A percentile compares a stretch with the other conserved stretches of the same genome.
Conservation (phyloP, 2,797 vertebrate genomes). For the Acridotheres tristis region DNA sequence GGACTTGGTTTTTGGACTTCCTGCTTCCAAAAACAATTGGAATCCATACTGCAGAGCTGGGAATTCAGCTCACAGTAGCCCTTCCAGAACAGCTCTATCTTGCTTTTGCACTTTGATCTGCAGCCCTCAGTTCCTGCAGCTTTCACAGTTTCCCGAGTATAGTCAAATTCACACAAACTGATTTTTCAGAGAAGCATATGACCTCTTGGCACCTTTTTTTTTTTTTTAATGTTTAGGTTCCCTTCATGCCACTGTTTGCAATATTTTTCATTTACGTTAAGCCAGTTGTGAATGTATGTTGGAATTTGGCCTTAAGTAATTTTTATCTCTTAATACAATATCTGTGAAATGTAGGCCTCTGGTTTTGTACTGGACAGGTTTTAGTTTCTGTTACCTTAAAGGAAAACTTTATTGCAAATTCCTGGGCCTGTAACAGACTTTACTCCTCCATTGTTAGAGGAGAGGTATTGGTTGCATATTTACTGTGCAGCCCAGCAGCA, state of each 20-base stretch:
- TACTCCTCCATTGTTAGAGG: neutral
- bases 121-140: neutral
- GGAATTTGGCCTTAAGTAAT: slow-evolving; percentile 48
- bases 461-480: neutral
- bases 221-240: neutral
- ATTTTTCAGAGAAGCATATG: neutral
- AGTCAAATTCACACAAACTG: neutral
- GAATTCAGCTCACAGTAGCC: neutral
- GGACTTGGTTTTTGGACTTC: neutral
- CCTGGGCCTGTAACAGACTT: neutral
- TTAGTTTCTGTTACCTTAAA: slow-evolving; percentile 11
- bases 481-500: neutral
- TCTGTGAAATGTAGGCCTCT: neutral
- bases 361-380: neutral
- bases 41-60: neutral
- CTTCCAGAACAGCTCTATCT: neutral
- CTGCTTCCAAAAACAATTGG: neutral
- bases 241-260: neutral
- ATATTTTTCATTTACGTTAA: neutral
- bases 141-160: neutral
- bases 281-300: slow-evolving; percentile 43
- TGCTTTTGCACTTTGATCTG: neutral
- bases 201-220: neutral
- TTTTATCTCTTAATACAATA: neutral
- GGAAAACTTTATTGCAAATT: neutral